Evolutionary conservation across 2,113 vertebrate genomes (phyloP), one percentile per base, ranked within the genome.

Genomic region (Thunnus maccoyii): DNA sequence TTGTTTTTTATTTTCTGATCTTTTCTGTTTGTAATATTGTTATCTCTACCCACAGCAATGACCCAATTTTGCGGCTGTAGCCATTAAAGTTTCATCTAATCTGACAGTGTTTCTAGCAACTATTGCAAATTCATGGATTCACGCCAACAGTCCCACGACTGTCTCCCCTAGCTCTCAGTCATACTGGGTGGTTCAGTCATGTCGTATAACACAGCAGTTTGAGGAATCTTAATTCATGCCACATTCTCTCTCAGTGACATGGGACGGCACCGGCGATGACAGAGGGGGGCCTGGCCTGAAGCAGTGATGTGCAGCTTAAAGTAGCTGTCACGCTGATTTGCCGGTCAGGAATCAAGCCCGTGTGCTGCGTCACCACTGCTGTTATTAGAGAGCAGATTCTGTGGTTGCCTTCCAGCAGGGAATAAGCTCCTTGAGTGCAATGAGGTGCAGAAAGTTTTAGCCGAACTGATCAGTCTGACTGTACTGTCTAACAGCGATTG

Each of bases 321-420:
- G 89, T 72, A 61, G 80, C 84, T 88, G 88, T 91, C 89, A 82
- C 61, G 75, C 88, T 54, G 88, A 91, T 91, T 91, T 90, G 86
- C 68, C 55, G 78, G 69, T 72, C 70, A 54, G 82, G 78, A 87
- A 57, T 86, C 84, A 68, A 73, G 87, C 68, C 44, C 70, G 77
- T 78, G 78, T 60, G 86, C 79, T 80, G 82, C 83, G 63, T 84
- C 91, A 84, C 76, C n/a, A 16, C 78, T 61, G 80, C 84, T 61
- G 90, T 80, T 91, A 85, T 90, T 83, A 85, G 81, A 85, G 83
- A 82, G 84, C 75, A 71, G 86, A 84, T 71, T 80, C 74, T 54
- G 66, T 46, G 66, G 74, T 86, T 76, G 83, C 74, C 56, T 84
- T 84, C 66, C 86, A 62, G 72, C n/a, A 5, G 80, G 80, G 47